A percentile compares a stretch with the other conserved stretches of the same genome.
These are phyloP conservation scores for Pterocles orientalis DNA, from an alignment of 2,113 vertebrate species.

Conservation along the genomic window DNA sequence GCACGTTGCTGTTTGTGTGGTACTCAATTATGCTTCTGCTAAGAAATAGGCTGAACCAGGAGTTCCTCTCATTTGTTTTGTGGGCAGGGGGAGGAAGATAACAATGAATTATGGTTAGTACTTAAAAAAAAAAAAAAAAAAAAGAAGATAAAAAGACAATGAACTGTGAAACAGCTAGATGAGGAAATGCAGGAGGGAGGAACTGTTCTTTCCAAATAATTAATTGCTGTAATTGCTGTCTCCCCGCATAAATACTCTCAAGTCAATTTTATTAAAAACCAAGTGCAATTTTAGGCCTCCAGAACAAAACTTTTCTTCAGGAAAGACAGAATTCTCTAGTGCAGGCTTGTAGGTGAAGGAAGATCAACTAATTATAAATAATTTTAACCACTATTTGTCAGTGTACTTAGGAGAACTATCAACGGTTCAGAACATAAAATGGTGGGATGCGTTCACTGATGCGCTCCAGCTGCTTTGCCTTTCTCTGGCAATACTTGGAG, in stretches of 20 bases:
- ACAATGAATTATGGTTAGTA: neutral
- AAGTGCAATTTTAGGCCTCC: neutral
- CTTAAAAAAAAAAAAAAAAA: neutral
- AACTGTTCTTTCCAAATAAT: conserved; percentile 17
- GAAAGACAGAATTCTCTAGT: neutral
- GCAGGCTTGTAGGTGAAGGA: neutral
- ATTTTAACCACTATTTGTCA: neutral
- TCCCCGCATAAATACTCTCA: neutral
- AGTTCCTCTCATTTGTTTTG: neutral
- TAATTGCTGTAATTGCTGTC: neutral
- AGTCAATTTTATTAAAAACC: neutral
- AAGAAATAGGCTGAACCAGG: neutral
- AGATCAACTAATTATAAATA: neutral
- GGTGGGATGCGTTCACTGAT: neutral
- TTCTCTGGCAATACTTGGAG: neutral
- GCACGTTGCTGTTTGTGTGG: neutral
- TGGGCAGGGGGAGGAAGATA: neutral
- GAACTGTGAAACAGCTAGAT: neutral
- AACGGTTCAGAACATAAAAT: neutral
- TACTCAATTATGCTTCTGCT: neutral
- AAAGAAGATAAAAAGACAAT: neutral
- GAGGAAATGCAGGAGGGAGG: neutral
- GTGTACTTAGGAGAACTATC: neutral
- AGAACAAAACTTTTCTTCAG: neutral
- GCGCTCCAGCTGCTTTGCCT: neutral